Evolutionary conservation across 2,113 vertebrate species (phyloP).

Genomic region (Nymphicus hollandicus): DNA sequence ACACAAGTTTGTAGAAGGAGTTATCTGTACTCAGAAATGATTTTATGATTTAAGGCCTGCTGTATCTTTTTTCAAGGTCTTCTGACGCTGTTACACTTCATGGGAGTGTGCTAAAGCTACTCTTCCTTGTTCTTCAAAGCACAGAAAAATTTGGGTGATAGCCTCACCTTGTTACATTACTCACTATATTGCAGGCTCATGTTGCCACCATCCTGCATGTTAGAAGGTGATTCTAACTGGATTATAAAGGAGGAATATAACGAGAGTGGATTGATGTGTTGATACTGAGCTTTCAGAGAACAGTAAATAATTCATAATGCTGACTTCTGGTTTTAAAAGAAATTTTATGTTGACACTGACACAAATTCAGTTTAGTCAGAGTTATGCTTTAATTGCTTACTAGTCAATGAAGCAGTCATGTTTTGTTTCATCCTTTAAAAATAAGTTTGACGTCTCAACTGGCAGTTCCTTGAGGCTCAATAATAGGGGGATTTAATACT

Average conservation of each 20-base stretch:
- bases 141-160: background rate
- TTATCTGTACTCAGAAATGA: background rate
- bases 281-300: background rate
- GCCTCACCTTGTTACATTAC: background rate
- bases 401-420: background rate
- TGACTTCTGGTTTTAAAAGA: background rate
- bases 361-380: background rate
- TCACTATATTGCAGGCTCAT: background rate
- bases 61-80: background rate
- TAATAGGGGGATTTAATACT: background rate
- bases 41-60: background rate
- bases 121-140: background rate
- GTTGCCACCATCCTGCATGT: rapidly evolving
- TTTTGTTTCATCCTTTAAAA: slow-evolving; percentile 3
- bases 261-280: background rate
- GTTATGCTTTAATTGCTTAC: background rate
- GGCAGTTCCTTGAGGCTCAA: background rate
- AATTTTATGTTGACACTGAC: background rate
- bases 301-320: background rate
- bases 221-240: background rate
- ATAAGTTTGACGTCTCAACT: background rate
- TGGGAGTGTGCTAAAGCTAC: background rate
- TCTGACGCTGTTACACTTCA: background rate
- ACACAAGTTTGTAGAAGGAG: background rate
- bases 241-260: background rate